Conservation (phyloP, 2,797 vertebrate species). For the Paedocypris micromegethes region DNA sequence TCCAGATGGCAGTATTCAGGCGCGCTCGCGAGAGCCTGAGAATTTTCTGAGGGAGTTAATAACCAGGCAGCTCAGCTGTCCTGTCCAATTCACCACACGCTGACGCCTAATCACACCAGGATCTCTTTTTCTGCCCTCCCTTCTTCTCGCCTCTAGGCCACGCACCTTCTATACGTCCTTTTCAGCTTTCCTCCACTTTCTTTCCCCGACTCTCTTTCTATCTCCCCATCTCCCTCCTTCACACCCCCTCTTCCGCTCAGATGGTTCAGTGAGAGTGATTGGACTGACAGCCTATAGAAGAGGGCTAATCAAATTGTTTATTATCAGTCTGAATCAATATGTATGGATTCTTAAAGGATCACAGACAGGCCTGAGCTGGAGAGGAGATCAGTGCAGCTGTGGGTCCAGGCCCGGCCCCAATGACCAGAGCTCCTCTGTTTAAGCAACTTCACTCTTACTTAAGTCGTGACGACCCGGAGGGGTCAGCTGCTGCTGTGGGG, state of each 20-base stretch:
- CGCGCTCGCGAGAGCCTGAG: constrained; percentile 85
- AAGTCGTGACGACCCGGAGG: constrained; percentile 71
- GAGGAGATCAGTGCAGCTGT: constrained; percentile 84
- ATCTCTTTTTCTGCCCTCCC: constrained; percentile 89
- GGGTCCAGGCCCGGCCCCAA: constrained; percentile 54
- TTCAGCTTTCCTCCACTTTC: constrained; percentile 36
- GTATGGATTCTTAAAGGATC: constrained; percentile 99
- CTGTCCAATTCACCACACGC: constrained; percentile 99
- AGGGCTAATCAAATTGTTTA: constrained; percentile 99
- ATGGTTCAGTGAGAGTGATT: constrained; percentile 91
- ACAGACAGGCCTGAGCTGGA: constrained; percentile 86
- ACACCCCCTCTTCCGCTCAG: constrained; percentile 86
- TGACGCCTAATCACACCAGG: constrained; percentile 97
- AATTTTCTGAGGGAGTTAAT: constrained; percentile 99
- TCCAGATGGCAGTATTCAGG: constrained; percentile 97
- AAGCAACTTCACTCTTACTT: constrained; percentile 79
- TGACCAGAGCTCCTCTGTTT: constrained; percentile 69
- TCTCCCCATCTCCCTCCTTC: constrained; percentile 64
- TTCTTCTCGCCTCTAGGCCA: constrained; percentile 49
- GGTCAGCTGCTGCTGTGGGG: constrained; percentile 63
- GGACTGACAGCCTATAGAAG: constrained; percentile 99
- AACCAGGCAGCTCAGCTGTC: constrained; percentile 99
- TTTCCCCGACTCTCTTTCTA: constrained; percentile 60
- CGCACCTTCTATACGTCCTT: constrained; percentile 55
- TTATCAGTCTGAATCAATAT: constrained; percentile 99